Percentiles rank a stretch among this genome's conserved stretches.
Conservation (phyloP, 2,797 vertebrate species). For the Oryzias dopingdopingensis region DNA sequence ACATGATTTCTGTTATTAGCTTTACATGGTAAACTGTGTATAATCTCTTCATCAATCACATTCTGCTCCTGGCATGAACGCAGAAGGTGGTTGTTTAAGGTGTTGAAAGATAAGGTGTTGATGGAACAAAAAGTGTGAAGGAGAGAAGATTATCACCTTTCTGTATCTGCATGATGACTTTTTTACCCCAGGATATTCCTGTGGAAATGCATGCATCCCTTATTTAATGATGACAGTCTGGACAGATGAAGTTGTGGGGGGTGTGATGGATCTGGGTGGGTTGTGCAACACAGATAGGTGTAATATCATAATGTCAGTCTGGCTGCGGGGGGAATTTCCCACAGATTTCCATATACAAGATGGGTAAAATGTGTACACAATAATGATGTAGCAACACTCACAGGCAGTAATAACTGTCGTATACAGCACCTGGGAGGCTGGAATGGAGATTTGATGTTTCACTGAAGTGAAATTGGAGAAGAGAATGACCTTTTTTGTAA, state of each 20-base stretch:
- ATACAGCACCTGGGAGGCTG: slow-evolving; percentile 22
- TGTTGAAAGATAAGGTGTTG: slow-evolving; percentile 39
- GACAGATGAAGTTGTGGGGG: slow-evolving; percentile 6
- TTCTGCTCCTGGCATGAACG: slow-evolving; percentile 32
- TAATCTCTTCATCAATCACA: slow-evolving; percentile 58
- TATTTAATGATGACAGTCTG: slow-evolving; percentile 13
- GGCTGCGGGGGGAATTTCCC: slow-evolving; percentile 7
- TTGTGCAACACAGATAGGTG: slow-evolving; percentile 22
- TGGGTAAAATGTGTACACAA: slow-evolving; percentile 28
- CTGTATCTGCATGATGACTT: slow-evolving; percentile 23
- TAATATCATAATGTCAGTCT: slow-evolving; percentile 20
- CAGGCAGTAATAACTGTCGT: slow-evolving; percentile 27
- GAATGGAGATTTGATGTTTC: slow-evolving; percentile 49
- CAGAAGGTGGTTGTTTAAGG: slow-evolving; percentile 48
- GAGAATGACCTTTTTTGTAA: slow-evolving; percentile 71
- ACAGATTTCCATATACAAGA: slow-evolving; percentile 22
- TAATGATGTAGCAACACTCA: slow-evolving; percentile 30
- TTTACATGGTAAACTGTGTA: slow-evolving; percentile 33
- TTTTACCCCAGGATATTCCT: slow-evolving; percentile 16
- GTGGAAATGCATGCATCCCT: slow-evolving; percentile 7
- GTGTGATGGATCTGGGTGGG: slow-evolving; percentile 5
- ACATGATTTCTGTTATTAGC: slow-evolving; percentile 32
- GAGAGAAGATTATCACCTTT: slow-evolving; percentile 33
- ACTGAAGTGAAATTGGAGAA: slow-evolving; percentile 50
- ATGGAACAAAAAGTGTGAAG: slow-evolving; percentile 32